Conservation (phyloP, 2,888 invertebrate genomes). For the Archaeoteleia sp. region DNA sequence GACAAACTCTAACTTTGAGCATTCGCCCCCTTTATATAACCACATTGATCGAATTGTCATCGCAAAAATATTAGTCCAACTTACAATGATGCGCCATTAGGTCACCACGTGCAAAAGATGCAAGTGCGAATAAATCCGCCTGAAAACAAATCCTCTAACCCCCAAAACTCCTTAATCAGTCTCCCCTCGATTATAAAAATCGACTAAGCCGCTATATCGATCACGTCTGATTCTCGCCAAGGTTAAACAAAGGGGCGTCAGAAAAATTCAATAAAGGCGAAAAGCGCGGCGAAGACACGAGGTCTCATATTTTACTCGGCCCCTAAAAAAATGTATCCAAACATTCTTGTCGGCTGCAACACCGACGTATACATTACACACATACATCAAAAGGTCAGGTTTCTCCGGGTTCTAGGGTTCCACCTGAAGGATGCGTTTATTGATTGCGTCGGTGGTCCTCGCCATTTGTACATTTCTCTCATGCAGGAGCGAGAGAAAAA, state of each 20-base stretch:
- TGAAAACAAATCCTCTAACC: too few species aligned
- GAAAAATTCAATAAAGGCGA: conserved; percentile 49
- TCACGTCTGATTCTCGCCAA: conserved; percentile 24
- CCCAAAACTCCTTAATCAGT: too few species aligned
- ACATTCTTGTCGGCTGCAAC: conserved; percentile 40
- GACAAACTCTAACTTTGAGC: too few species aligned
- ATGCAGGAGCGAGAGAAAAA: conserved; percentile 29
- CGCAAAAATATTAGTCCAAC: too few species aligned
- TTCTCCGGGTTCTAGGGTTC: conserved; percentile 53
- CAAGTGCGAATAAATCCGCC: too few species aligned
- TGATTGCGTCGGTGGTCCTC: conserved; percentile 46
- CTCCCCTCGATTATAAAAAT: too few species aligned
- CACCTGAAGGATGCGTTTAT: conserved; percentile 57
- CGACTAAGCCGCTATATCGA: conserved; percentile 26
- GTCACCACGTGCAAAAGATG: too few species aligned
- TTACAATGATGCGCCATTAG: too few species aligned
- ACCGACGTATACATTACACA: conserved; percentile 46
- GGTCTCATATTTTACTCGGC: conserved; percentile 45
- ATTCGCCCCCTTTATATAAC: too few species aligned
- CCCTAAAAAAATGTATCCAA: conserved; percentile 51
- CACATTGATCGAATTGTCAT: too few species aligned
- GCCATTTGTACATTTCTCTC: conserved; percentile 41
- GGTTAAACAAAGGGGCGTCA: conserved; percentile 29
- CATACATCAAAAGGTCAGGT: conserved; percentile 56
- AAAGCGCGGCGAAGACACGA: conserved; percentile 23